Evolutionary conservation across 1,140 invertebrate genomes (phyloP), one percentile per base, ranked within the genome.

Genomic region (Apis cerana): DNA sequence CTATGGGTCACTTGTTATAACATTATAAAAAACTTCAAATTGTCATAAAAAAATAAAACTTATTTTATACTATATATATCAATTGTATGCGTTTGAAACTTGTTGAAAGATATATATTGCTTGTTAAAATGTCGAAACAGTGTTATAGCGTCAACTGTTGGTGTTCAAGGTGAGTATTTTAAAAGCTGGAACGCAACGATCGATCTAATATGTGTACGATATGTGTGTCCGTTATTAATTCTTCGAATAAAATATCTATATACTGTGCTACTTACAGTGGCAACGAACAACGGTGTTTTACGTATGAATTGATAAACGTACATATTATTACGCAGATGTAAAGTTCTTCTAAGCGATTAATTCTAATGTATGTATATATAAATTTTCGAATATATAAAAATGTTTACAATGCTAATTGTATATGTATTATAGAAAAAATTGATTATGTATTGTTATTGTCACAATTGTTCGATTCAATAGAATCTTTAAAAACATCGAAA

Each of bases 261-360:
- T 67, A 67, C 17, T 21, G 65, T 33, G 7, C 19, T n/a, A 58
- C n/a, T 59, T 59, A n/a, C 52, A 27, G 1, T 10, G 19, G 15
- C 1, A 75, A 50, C 59, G 48, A 33, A 54, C 48, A 64, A 75
- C 61, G 12, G 48, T 52, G 23, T 64, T 77, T 67, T 58, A n/a
- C 43, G 50, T 23, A n/a, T 27, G 17, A 11, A 64, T 33, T 50
- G 33, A 62, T 74, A 74, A 84, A 79, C 68, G 43, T 52, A 67
- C 21, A 52, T 82, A 69, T 43, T 17, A 48, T 67, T 17, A 19
- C 27, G 15, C 27, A 27, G n/a, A 21, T 33, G 27, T 56, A 17
- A 74, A 74, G 17, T 4, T 13, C 27, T 58, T 48, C 27, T 12
- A 50, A 58, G n/a, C 19, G n/a, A 61, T 54, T 67, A 52, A 64